A percentile compares a stretch with the other conserved stretches of the same genome.
These are phyloP conservation scores for Cynoglossus semilaevis DNA, from an alignment of 2,113 vertebrate genomes.

Conservation along the genomic window DNA sequence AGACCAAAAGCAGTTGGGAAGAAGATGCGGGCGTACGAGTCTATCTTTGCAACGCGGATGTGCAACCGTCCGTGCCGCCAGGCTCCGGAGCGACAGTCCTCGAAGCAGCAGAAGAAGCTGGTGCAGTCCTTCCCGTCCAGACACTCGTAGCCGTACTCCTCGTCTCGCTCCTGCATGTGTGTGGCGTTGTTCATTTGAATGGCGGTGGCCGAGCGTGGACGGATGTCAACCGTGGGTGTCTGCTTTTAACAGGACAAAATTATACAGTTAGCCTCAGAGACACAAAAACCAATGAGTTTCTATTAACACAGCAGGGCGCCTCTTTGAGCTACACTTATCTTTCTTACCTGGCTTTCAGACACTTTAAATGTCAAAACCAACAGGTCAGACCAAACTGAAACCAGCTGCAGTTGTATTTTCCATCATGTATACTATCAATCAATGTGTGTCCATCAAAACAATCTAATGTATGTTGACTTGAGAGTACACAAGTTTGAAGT, in stretches of 20 bases:
- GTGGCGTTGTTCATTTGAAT: slow-evolving; percentile 99
- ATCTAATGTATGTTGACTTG: no score
- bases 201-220: slow-evolving; percentile 91
- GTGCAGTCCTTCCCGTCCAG: slow-evolving; percentile 99
- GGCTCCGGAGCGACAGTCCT: slow-evolving; percentile 95
- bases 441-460: no score
- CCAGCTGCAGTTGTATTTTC: no score
- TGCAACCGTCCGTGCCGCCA: slow-evolving; percentile 97
- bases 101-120: slow-evolving; percentile 99
- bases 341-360: slow-evolving; percentile 26
- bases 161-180: slow-evolving; percentile 95
- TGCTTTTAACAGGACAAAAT: slow-evolving; percentile 70
- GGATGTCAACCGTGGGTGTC: slow-evolving; percentile 98
- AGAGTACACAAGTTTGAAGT: no score
- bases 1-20: slow-evolving; percentile 97
- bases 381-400: slow-evolving; percentile 37
- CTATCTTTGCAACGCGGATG: slow-evolving; percentile 96
- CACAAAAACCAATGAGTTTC: slow-evolving; percentile 2
- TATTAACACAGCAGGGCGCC: slow-evolving; percentile 13
- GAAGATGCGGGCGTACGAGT: slow-evolving; percentile 97
- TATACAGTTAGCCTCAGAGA: slow-evolving; percentile 43
- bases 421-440: no score
- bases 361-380: slow-evolving; percentile 53
- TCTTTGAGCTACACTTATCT: slow-evolving; percentile 31
- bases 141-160: slow-evolving; percentile 97